Base-by-base conservation (phyloP, 1,140 invertebrate species). In the Apocrypta bakeri region DNA sequence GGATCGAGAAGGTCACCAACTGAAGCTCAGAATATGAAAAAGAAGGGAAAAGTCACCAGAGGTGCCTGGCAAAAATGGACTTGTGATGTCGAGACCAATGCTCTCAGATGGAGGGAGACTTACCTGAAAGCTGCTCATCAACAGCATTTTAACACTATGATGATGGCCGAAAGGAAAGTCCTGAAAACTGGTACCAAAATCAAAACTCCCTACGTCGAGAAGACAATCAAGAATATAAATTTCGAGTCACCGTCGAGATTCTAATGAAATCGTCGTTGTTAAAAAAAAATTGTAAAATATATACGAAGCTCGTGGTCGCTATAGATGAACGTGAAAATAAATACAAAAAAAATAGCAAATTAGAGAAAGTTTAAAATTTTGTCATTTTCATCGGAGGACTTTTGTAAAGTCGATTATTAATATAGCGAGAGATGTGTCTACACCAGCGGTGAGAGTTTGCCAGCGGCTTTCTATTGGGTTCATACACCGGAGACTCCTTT, bases 31-130 rank as follows among this genome's bases (percentile, higher is more conserved):
- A 73, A 82, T 0, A 85, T 87, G 63, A 71, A 83, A 2, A 7
- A 75, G 1, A 1, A 8, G 1, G 80, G n/a, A 3, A 68, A 73
- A 11, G 27, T 88, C 1, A 89, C 87, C 9, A 84, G 87, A 0
- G 85, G 84, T 3, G 81, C 89, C 40, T 88, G 84, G 86, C 63
- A 84, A 2, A 81, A 86, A 21, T 91, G 88, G 87, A 87, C 87
- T 0, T 81, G 83, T 24, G 82, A 85, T 24, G 79, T 89, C n/a
- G 83, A 86, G 1, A 82, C 37, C 24, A 85, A 86, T 75, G 86
- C 86, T 21, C 8, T 87, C 1, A 77, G 82, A 0, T 91, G 86
- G 84, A 82, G 86, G 74, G 61, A 83, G 37, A 87, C 87, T 29
- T 86, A 90, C 74, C n/a, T 88, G 2, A 84, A 90, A 76, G 81